These are phyloP conservation scores for Drosophila murphyi DNA, from an alignment of 1,140 invertebrate genomes.

Conservation along the genomic window DNA sequence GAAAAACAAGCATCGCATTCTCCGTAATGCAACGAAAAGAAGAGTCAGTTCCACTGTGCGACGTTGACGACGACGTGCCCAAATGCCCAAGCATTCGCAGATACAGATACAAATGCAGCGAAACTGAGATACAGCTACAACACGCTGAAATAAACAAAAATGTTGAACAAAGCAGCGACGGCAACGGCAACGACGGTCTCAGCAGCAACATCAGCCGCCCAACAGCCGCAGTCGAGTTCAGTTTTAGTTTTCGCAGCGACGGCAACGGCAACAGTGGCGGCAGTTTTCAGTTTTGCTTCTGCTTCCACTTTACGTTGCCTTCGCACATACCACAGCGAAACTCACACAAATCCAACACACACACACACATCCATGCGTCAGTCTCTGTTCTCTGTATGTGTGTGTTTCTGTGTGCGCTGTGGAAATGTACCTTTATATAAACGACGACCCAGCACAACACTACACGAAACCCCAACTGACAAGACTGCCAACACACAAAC, in stretches of 20 bases:
- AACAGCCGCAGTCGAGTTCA: constrained; percentile 62
- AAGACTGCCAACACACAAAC: constrained; percentile 55
- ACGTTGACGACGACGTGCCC: constrained; percentile 51
- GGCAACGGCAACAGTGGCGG: constrained; percentile 50
- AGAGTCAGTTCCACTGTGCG: not conserved
- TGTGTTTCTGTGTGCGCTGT: constrained; percentile 52
- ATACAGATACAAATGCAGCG: constrained; percentile 61
- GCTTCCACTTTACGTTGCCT: constrained; percentile 63
- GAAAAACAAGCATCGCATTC: no score
- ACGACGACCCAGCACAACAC: constrained; percentile 73
- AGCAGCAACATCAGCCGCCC: constrained; percentile 25
- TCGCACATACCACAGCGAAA: constrained; percentile 69
- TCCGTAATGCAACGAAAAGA: no score
- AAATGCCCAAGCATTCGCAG: constrained; percentile 68
- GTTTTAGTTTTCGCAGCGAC: constrained; percentile 73
- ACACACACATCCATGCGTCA: constrained; percentile 43
- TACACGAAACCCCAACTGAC: constrained; percentile 81
- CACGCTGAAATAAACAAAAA: constrained; percentile 79
- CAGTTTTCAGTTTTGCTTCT: constrained; percentile 63
- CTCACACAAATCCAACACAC: constrained; percentile 24
- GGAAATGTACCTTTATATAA: constrained; percentile 82
- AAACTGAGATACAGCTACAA: constrained; percentile 75
- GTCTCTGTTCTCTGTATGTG: constrained; percentile 22
- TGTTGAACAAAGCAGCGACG: constrained; percentile 67
- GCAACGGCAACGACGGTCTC: constrained; percentile 37